Conservation (phyloP, 1,140 invertebrate species). For the Tigriopus japonicus region DNA sequence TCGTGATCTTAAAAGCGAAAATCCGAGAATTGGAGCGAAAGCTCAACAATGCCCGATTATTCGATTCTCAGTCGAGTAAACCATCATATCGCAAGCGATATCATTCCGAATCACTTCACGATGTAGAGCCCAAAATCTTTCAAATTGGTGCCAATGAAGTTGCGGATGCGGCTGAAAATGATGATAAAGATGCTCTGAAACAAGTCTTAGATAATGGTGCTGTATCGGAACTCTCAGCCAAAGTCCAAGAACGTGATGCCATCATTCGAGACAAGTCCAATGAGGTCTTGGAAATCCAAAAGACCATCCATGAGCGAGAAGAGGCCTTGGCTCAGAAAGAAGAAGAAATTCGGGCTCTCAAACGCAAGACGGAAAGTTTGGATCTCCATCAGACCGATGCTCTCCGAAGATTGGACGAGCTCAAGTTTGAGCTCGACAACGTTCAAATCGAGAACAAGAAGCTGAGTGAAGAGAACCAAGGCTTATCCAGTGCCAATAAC, state of each 20-base stretch:
- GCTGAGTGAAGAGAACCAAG: neutral
- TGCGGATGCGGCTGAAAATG: too few relatives aligned
- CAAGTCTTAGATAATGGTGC: neutral
- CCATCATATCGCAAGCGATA: neutral
- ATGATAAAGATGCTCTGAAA: too few relatives aligned
- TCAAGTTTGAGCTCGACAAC: neutral
- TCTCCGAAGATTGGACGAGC: slow-evolving; percentile 19
- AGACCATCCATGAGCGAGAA: too few relatives aligned
- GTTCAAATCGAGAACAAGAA: neutral
- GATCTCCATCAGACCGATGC: neutral
- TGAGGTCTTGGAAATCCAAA: slow-evolving; percentile 19
- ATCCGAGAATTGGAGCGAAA: slow-evolving; percentile 29
- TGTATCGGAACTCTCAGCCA: neutral
- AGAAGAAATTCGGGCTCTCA: slow-evolving; percentile 6
- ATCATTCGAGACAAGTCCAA: slow-evolving; percentile 18
- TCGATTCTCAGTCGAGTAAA: neutral
- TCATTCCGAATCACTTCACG: neutral
- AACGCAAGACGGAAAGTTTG: neutral
- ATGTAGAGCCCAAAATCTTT: too few relatives aligned
- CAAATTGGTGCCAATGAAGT: too few relatives aligned
- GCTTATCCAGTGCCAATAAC: neutral
- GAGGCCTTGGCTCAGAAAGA: slow-evolving; percentile 17
- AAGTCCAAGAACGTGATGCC: neutral
- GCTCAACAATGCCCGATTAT: neutral
- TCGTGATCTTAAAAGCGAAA: slow-evolving; percentile 30